Evolutionary conservation across 2,888 invertebrate genomes (phyloP).

Genomic region (Trissolcus japonicus): DNA sequence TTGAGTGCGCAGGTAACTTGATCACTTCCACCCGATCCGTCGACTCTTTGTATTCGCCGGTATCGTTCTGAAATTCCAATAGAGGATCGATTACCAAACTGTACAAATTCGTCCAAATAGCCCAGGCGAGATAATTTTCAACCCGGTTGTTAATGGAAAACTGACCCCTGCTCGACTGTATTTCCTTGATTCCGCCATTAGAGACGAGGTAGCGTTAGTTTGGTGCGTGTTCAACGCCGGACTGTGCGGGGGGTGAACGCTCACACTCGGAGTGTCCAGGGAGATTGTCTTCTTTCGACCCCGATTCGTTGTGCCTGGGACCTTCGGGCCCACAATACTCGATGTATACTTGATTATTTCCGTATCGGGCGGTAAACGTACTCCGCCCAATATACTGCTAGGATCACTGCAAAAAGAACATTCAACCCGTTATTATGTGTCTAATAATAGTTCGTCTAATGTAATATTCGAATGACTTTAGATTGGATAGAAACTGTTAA

Average conservation of each 20-base stretch:
- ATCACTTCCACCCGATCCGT: constrained; percentile 88
- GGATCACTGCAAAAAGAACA: constrained; percentile 81
- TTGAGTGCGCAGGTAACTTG: constrained; percentile 82
- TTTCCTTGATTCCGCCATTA: constrained; percentile 75
- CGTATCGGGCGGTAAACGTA: constrained; percentile 90
- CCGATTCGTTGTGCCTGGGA: constrained; percentile 88
- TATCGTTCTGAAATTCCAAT: constrained; percentile 63
- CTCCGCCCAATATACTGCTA: constrained; percentile 88
- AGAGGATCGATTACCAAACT: constrained; percentile 14
- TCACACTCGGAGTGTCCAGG: constrained; percentile 84
- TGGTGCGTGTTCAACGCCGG: constrained; percentile 71
- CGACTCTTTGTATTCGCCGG: constrained; percentile 71
- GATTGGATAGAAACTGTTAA: no score
- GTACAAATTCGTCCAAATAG: not conserved
- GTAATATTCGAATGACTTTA: not conserved
- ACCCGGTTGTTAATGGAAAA: not conserved
- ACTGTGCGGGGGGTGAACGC: constrained; percentile 78
- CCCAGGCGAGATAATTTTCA: not conserved
- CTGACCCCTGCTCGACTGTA: constrained; percentile 53
- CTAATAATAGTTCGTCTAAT: not conserved
- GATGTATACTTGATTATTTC: constrained; percentile 94
- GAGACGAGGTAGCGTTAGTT: constrained; percentile 66
- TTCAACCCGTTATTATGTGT: not conserved
- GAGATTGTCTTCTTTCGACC: constrained; percentile 93
- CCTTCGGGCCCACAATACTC: constrained; percentile 90